Evolutionary conservation across 2,888 invertebrate species (phyloP).

Genomic region (Psylliodes chrysocephalus): DNA sequence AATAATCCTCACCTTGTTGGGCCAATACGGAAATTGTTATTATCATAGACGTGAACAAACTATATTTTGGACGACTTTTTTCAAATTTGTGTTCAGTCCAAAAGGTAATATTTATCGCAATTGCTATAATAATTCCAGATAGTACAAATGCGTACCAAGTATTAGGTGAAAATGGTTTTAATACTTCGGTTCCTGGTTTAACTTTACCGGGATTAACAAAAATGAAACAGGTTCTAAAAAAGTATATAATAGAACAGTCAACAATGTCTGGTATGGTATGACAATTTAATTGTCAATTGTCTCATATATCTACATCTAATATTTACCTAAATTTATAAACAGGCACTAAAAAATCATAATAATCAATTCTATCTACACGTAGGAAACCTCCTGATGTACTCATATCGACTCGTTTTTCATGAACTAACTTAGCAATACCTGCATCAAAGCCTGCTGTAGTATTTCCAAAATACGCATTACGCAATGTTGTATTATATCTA

Average conservation of each 20-base stretch:
- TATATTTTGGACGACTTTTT: conserved; percentile 58
- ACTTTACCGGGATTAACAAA: conserved; percentile 55
- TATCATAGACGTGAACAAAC: conserved; percentile 58
- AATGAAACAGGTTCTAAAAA: conserved; percentile 54
- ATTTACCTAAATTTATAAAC: conserved; percentile 54
- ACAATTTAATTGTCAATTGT: too few species aligned
- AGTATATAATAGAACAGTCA: not conserved
- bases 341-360: conserved; percentile 52
- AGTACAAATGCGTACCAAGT: conserved; percentile 63
- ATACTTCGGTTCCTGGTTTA: conserved; percentile 59
- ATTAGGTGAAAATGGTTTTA: conserved; percentile 63
- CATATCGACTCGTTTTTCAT: conserved; percentile 51
- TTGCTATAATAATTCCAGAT: conserved; percentile 57
- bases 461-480: conserved; percentile 53
- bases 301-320: too few species aligned
- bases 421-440: conserved; percentile 51
- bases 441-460: conserved; percentile 51
- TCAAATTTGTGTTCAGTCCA: conserved; percentile 59
- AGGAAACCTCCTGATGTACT: conserved; percentile 49
- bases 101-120: conserved; percentile 60
- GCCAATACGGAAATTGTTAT: conserved; percentile 51
- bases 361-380: conserved; percentile 46
- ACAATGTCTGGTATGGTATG: too few species aligned
- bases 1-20: conserved; percentile 58
- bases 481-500: conserved; percentile 44